Conservation (phyloP, 2,113 vertebrate species). For the Lepus americanus region DNA sequence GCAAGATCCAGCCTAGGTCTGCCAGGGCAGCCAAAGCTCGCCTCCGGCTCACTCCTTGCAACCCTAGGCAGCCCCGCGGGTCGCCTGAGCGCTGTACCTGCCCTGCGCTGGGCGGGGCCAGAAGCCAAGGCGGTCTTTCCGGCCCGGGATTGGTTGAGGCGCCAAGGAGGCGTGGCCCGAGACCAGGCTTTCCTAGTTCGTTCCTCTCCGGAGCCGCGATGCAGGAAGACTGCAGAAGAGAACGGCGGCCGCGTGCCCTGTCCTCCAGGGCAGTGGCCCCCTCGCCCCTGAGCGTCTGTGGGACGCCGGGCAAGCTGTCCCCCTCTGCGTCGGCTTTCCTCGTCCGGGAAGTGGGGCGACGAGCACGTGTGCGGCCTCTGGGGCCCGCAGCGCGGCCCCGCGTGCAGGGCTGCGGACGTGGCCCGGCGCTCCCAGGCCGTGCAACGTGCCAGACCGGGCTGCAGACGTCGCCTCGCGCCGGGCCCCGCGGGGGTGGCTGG, state of each 20-base stretch:
- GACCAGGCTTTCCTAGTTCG: not conserved
- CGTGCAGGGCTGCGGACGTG: not conserved
- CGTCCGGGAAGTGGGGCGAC: not conserved
- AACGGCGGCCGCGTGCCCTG: too few relatives aligned
- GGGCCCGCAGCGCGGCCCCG: not conserved
- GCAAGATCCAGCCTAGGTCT: not conserved
- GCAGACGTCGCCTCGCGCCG: too few relatives aligned
- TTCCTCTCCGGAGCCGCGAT: not conserved
- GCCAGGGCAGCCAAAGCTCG: too few relatives aligned
- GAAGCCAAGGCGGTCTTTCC: not conserved
- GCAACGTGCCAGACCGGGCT: too few relatives aligned
- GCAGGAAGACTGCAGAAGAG: not conserved
- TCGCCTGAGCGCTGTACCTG: accelerated
- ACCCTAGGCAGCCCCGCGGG: too few relatives aligned
- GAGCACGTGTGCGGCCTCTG: not conserved
- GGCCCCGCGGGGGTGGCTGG: too few relatives aligned
- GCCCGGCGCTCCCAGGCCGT: too few relatives aligned
- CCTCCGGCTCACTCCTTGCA: not conserved
- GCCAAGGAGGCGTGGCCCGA: not conserved
- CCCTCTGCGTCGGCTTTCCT: not conserved
- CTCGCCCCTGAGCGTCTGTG: not conserved
- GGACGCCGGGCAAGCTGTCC: not conserved
- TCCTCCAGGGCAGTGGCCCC: too few relatives aligned
- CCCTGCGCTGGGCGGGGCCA: not conserved
- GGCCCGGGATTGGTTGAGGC: not conserved